Conservation (phyloP, 2,797 vertebrate genomes). For the Sphenopsis melanotis region DNA sequence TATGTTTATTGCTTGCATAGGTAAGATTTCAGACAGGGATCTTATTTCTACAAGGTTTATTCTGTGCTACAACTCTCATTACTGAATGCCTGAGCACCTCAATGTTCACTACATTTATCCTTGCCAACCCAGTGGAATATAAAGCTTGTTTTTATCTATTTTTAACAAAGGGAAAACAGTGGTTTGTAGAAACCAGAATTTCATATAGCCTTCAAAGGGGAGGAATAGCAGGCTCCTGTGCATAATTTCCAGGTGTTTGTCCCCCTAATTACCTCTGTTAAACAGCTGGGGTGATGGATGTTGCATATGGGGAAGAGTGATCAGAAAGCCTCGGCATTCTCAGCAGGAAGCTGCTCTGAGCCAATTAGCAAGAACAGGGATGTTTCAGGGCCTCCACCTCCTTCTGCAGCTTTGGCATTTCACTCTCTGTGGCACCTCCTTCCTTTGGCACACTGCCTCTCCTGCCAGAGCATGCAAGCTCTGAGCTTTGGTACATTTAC, state of each 20-base stretch:
- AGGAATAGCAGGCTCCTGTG: neutral
- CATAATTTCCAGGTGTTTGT: neutral
- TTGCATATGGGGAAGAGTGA: neutral
- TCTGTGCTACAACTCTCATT: neutral
- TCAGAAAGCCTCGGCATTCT: neutral
- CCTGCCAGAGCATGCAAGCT: neutral
- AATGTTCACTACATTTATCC: neutral
- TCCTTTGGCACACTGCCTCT: neutral
- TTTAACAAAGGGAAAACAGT: neutral
- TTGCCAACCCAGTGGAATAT: neutral
- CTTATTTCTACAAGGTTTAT: neutral
- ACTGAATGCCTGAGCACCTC: neutral
- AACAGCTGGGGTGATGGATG: neutral
- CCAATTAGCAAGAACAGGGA: neutral
- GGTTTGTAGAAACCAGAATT: neutral
- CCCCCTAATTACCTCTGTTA: neutral
- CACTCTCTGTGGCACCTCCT: neutral
- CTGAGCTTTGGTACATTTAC: neutral
- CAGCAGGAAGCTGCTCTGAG: neutral
- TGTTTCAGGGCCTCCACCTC: neutral
- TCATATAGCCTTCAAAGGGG: neutral
- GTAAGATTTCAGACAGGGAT: neutral
- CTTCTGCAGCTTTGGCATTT: constrained; percentile 27
- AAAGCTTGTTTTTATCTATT: neutral
- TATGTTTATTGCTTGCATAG: neutral